phyloP scores from a whole-genome alignment of 2,888 invertebrate genomes.

The Lepidonotus clava region DNA sequence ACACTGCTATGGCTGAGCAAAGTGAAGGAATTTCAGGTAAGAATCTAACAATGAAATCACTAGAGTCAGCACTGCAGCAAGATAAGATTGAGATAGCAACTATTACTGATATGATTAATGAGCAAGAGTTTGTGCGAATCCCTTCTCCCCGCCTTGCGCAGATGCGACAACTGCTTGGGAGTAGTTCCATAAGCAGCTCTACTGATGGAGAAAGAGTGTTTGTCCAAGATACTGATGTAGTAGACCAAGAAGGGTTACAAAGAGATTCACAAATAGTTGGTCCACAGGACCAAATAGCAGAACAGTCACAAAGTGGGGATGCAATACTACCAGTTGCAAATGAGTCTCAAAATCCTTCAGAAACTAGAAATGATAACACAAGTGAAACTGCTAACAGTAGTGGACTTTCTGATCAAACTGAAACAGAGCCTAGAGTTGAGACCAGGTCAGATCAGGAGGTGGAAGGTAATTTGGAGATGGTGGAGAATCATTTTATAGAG shows the following conservation, averaged over 20 bases:
- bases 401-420: neutral
- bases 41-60: too few relatives aligned
- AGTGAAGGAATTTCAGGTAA: too few relatives aligned
- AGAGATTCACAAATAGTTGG: too few relatives aligned
- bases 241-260: too few relatives aligned
- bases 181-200: neutral
- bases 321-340: neutral
- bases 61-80: neutral
- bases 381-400: neutral
- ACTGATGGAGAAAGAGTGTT: neutral
- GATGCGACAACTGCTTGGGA: neutral
- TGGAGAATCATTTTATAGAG: slow-evolving; percentile 15
- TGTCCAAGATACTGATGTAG: neutral
- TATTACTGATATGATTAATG: neutral
- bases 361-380: neutral
- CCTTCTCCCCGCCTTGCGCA: neutral
- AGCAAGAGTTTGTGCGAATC: slow-evolving; percentile 1
- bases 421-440: neutral
- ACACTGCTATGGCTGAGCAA: too few relatives aligned
- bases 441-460: neutral
- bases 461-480: neutral
- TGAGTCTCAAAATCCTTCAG: neutral
- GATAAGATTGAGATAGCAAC: neutral
- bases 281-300: too few relatives aligned
- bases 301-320: too few relatives aligned